phyloP scores from a whole-genome alignment of 2,888 invertebrate species.

The Trisateles emortualis region DNA sequence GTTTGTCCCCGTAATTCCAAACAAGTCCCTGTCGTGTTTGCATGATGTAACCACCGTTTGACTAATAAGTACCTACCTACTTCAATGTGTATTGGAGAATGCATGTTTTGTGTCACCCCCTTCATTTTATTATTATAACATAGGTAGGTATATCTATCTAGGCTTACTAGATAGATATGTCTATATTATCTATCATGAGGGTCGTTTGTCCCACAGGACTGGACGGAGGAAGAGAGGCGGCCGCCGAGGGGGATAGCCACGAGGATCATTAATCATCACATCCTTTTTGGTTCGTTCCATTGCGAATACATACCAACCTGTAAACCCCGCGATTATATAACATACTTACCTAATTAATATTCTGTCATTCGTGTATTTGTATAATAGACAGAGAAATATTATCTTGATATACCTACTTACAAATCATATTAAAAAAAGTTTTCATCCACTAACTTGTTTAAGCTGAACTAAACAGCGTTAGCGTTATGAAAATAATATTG shows the following conservation, averaged over 20 bases:
- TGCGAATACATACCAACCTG: conserved; percentile 25
- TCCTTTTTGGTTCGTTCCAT: conserved; percentile 77
- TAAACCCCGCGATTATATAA: conserved; percentile 5
- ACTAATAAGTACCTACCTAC: too few species aligned
- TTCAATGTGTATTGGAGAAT: conserved; percentile 26
- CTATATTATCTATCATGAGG: conserved; percentile 19
- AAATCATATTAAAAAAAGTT: too few species aligned
- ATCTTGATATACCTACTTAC: too few species aligned
- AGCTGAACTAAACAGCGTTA: too few species aligned
- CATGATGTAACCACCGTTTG: conserved; percentile 48
- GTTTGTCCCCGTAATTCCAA: conserved; percentile 21
- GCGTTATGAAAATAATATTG: too few species aligned
- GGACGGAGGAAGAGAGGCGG: conserved; percentile 84
- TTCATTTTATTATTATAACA: conserved; percentile 23
- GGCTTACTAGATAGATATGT: conserved; percentile 10
- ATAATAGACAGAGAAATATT: too few species aligned
- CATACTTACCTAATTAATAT: background rate
- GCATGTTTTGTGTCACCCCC: conserved; percentile 39
- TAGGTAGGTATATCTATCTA: too few species aligned
- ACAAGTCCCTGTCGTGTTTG: conserved; percentile 39
- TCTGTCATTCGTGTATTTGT: too few species aligned
- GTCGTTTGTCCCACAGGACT: conserved; percentile 71
- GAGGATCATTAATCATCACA: conserved; percentile 86
- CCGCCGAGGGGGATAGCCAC: conserved; percentile 85
- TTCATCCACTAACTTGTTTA: too few species aligned